Base-by-base conservation (phyloP, 1,140 invertebrate species). In the Lordiphosa mommai region DNA sequence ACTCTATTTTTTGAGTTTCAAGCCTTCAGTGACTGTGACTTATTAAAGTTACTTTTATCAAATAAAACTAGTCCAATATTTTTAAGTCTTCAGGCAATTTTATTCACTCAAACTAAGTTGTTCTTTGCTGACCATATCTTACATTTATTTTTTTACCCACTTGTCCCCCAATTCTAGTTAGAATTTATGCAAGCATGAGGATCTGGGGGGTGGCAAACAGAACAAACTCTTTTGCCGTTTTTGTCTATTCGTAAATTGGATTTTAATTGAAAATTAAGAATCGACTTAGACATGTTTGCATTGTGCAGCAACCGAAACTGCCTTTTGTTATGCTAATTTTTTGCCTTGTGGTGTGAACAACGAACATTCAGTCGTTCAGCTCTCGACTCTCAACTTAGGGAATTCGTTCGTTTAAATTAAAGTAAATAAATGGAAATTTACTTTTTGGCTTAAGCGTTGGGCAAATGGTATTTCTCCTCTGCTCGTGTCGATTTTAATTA, bases 191-290 rank as follows among this genome's bases (percentile, higher is more conserved):
- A 17, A 17, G 16, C 16, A 17, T 17, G 23, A 27, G 6, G 0
- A 27, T 1, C 23, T 27, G 23, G 23, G 23, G 0, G 23, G 23
- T 27, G 7, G 3, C 6, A 7, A 27, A 27, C n/a, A n/a, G n/a
- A n/a, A n/a, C n/a, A 27, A 27, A 27, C 23, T 27, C 23, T 56
- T 70, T 40, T 49, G 51, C 23, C 44, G 51, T 64, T 74, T 80
- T 59, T 74, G 61, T 67, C 52, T 50, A 43, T 59, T 51, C 46
- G 61, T 80, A 80, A 80, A 80, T 80, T 82, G 74, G 74, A 82
- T 80, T 80, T 80, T 82, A 80, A 80, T 80, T 80, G 76, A 74
- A 80, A 80, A 82, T 80, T 80, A 80, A 74, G 76, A 80, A 80
- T 80, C 76, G 74, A 74, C 74, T 80, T 82, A 80, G 76, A 71